A percentile compares a stretch with the other conserved stretches of the same genome.
Conservation (phyloP, 2,113 vertebrate genomes). For the Stigmatopora argus region DNA sequence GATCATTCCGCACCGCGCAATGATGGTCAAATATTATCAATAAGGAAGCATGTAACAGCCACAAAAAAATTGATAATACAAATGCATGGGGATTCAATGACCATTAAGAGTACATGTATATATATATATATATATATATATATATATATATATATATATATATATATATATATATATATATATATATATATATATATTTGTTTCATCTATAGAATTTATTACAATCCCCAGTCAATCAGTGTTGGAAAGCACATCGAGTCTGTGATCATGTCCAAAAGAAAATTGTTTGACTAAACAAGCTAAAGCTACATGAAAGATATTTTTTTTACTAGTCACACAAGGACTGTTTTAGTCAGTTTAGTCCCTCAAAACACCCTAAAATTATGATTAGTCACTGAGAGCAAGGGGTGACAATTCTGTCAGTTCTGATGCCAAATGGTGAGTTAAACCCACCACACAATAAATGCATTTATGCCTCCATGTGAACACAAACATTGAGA, state of each 20-base stretch:
- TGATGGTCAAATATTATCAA: conserved; percentile 82
- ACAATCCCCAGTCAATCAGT: conserved; percentile 46
- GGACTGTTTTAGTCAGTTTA: conserved; percentile 11
- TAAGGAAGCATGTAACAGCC: conserved; percentile 65
- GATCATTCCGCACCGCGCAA: conserved; percentile 99
- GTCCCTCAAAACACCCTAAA: conserved; percentile 21
- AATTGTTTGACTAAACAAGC: conserved; percentile 30
- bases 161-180: too few species aligned
- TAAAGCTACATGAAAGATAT: conserved; percentile 7
- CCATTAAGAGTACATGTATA: background rate
- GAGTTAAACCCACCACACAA: conserved; percentile 10
- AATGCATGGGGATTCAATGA: conserved; percentile 36
- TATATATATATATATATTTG: background rate
- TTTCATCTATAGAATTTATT: conserved; percentile 11
- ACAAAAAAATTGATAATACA: conserved; percentile 77
- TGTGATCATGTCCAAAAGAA: conserved; percentile 14
- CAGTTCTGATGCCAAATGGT: conserved; percentile 15
- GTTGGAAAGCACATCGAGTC: conserved; percentile 36
- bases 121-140: too few species aligned
- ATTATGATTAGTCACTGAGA: conserved; percentile 7
- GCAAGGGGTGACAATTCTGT: conserved; percentile 9
- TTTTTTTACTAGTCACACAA: conserved; percentile 5
- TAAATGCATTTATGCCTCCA: conserved; percentile 4
- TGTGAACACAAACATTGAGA: conserved; percentile 13
- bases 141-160: too few species aligned